Percentiles rank a stretch among this genome's conserved stretches.
These are phyloP conservation scores for Python bivittatus DNA, from an alignment of 2,113 vertebrate species.

Conservation along the genomic window DNA sequence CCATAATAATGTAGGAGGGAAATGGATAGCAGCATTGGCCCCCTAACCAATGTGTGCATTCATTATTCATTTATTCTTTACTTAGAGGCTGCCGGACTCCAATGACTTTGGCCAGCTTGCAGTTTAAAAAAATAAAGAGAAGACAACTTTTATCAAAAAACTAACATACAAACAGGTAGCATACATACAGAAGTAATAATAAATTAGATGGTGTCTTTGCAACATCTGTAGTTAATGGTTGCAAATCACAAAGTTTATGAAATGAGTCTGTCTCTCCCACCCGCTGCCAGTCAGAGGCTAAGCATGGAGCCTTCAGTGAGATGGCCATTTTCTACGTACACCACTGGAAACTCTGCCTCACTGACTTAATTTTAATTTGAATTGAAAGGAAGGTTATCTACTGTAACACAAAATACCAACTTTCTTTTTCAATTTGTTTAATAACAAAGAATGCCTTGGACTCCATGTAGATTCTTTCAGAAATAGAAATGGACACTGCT, in stretches of 20 bases:
- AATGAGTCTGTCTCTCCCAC: no score
- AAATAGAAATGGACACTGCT: background rate
- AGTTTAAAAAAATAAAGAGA: no score
- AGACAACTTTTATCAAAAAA: no score
- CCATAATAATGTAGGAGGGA: background rate
- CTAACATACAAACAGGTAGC: no score
- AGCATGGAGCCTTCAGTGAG: background rate
- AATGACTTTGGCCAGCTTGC: no score
- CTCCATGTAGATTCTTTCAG: background rate
- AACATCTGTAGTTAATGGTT: background rate
- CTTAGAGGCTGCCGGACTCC: no score
- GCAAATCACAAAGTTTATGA: no score
- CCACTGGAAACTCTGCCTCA: background rate
- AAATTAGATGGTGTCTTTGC: no score
- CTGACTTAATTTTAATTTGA: background rate
- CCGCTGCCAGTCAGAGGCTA: background rate
- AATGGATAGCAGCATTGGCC: background rate
- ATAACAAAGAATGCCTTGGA: background rate
- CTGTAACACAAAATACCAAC: background rate
- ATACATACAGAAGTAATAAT: no score
- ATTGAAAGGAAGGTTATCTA: background rate
- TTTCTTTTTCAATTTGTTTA: background rate
- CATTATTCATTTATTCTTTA: no score
- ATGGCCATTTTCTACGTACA: background rate
- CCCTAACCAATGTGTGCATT: background rate